Evolutionary conservation across 2,113 vertebrate species (phyloP).

Genomic region (Eubucco bourcierii): DNA sequence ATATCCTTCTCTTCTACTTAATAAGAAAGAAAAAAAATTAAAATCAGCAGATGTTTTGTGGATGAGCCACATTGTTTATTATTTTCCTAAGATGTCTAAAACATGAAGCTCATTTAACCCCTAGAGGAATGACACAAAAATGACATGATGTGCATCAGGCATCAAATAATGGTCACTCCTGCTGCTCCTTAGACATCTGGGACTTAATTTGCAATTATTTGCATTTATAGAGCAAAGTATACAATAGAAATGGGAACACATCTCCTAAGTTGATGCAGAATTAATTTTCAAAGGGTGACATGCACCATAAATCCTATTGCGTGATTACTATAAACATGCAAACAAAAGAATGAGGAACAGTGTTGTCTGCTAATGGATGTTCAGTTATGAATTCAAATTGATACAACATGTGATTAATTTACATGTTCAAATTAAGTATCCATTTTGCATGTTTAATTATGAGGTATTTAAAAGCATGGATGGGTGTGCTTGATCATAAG

Average conservation of each 20-base stretch:
- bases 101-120: slow-evolving; percentile 18
- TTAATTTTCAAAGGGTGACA: slow-evolving; percentile 61
- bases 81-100: slow-evolving; percentile 19
- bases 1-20: slow-evolving; percentile 3
- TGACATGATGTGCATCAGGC: slow-evolving; percentile 20
- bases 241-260: slow-evolving; percentile 58
- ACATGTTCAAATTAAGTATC: slow-evolving; percentile 72
- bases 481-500: slow-evolving; percentile 31
- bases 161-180: slow-evolving; percentile 60
- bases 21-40: neutral
- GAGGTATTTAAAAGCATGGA: slow-evolving; percentile 33
- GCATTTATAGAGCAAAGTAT: slow-evolving; percentile 53
- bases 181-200: slow-evolving; percentile 64
- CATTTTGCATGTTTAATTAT: slow-evolving; percentile 68
- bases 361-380: slow-evolving; percentile 65
- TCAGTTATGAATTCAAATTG: slow-evolving; percentile 60
- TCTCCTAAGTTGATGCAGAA: slow-evolving; percentile 45
- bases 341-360: slow-evolving; percentile 66
- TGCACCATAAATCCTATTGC: slow-evolving; percentile 58
- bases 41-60: slow-evolving; percentile 5
- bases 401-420: slow-evolving; percentile 70
- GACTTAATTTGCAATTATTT: slow-evolving; percentile 66
- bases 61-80: neutral
- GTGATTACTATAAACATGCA: slow-evolving; percentile 66
- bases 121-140: slow-evolving; percentile 49